A percentile compares a stretch with the other conserved stretches of the same genome.
phyloP scores from a whole-genome alignment of 2,888 invertebrate species.

The Eutolmus rufibarbis region DNA sequence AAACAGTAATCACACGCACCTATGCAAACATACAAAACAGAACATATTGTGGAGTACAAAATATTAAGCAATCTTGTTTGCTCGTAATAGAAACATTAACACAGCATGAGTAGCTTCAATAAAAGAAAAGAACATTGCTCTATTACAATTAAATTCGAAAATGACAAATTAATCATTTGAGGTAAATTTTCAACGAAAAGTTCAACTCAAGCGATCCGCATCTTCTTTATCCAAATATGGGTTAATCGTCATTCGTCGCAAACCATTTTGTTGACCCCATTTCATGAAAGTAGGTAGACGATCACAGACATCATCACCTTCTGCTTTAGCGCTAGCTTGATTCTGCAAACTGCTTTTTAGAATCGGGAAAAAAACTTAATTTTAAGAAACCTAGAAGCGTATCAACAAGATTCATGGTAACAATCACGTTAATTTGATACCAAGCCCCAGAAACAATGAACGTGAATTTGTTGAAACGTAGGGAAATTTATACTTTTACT shows the following conservation, averaged over 20 bases:
- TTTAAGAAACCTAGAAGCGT: not conserved
- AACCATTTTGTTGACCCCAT: not conserved
- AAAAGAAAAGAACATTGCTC: not conserved
- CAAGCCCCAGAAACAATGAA: not conserved
- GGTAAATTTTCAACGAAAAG: not conserved
- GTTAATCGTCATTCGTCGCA: not conserved
- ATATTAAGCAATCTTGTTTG: not conserved
- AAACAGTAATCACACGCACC: not conserved
- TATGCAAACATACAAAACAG: not conserved
- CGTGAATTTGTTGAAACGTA: not conserved
- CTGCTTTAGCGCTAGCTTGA: not conserved
- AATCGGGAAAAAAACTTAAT: not conserved
- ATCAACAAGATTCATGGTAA: not conserved
- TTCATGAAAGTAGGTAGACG: not conserved
- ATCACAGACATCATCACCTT: not conserved
- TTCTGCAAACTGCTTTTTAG: not conserved
- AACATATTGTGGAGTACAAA: not conserved
- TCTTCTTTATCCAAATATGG: not conserved
- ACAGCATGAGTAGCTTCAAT: not conserved
- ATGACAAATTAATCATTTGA: not conserved
- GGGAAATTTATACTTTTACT: not conserved
- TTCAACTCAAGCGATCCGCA: not conserved
- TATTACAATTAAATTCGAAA: not conserved
- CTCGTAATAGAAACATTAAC: not conserved
- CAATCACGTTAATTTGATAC: not conserved